Evolutionary conservation across 2,113 vertebrate genomes (phyloP).

Genomic region (Sylvia atricapilla): DNA sequence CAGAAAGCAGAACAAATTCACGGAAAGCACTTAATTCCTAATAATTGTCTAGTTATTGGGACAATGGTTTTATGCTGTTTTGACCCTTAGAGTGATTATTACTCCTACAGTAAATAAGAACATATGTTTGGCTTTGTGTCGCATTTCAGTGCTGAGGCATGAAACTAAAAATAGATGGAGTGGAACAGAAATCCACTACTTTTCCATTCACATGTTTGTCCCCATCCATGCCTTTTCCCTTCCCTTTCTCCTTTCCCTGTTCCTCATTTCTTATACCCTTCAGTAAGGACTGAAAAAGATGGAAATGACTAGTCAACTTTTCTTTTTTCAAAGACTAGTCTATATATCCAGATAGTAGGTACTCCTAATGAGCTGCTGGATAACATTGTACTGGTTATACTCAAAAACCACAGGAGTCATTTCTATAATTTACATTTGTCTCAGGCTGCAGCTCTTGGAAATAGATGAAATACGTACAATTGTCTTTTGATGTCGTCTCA

Average conservation of each 20-base stretch:
- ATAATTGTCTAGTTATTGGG: neutral
- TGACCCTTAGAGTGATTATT: neutral
- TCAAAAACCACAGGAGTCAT: neutral
- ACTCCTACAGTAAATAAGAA: neutral
- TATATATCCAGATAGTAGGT: neutral
- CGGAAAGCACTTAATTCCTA: neutral
- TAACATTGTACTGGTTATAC: neutral
- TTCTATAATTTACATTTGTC: neutral
- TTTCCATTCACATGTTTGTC: neutral
- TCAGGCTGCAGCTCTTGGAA: neutral
- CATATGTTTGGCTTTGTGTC: neutral
- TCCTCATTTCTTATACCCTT: neutral
- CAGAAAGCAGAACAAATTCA: neutral
- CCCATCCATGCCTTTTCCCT: neutral
- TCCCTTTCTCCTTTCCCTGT: neutral
- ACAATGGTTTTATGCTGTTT: neutral
- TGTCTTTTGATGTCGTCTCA: neutral
- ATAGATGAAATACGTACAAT: neutral
- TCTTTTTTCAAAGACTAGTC: neutral
- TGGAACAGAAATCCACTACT: neutral
- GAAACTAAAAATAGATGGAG: neutral
- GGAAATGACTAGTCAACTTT: neutral
- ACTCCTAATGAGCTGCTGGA: neutral
- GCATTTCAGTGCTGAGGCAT: neutral
- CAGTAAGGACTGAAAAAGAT: neutral